Evolutionary conservation across 2,797 vertebrate genomes (phyloP), one percentile per base, ranked within the genome.

Genomic region (Acipenser oxyrinchus): DNA sequence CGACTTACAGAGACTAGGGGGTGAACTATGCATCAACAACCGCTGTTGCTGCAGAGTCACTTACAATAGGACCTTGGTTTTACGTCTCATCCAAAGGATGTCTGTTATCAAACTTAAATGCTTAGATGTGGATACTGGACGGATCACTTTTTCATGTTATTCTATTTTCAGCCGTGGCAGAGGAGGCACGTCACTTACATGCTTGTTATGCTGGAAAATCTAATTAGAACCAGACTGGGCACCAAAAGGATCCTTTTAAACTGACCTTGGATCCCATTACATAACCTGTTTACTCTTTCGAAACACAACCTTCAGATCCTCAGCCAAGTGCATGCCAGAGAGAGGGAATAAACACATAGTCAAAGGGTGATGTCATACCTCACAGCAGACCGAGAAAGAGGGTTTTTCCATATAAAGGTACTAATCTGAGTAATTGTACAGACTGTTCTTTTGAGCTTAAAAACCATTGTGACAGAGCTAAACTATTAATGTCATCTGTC

Each of bases 281-380:
- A 65, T 67, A 62, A 50, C 60, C 18, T 67, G 67, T 10, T 63
- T 23, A 49, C 60, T 65, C 57, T 57, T 51, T 51, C 67, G 9
- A 65, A 61, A 69, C 70, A 65, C 23, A 49, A 62, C 62, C 68
- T 59, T 68, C 66, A 8, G 49, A 49, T 50, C 64, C 69, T 62
- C 8, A 66, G 49, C 57, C 72, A 64, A 65, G 61, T 50, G 63
- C 55, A 68, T 67, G 71, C 63, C 55, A 71, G 10, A 48, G 7
- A 37, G 6, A 74, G 71, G 72, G 52, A 55, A 70, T 68, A 67
- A 76, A 60, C 70, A 76, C 84, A 79, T 77, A 73, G 75, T 79
- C 68, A 79, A 60, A 68, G 72, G 72, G 73, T 86, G 84, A 90
- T 74, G 83, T 88, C 81, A 88, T 73, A 51, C 55, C 63, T 81